Conservation (phyloP, 2,888 invertebrate species). For the Patella ulyssiponensis region DNA sequence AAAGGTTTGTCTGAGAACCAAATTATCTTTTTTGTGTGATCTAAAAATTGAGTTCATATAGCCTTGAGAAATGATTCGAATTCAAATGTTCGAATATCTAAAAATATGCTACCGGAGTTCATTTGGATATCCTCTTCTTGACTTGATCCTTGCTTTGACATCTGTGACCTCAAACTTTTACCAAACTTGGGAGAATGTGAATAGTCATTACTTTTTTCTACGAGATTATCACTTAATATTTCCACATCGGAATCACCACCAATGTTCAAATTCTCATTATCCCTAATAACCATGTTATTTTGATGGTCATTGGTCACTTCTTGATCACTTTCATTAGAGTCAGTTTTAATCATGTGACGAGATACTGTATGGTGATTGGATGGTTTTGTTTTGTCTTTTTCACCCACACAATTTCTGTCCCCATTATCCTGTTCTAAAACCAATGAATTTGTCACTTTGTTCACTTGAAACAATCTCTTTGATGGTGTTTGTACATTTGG, state of each 20-base stretch:
- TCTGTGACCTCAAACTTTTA: background rate
- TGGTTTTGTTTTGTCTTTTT: background rate
- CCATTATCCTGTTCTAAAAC: background rate
- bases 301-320: background rate
- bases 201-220: conserved; percentile 21
- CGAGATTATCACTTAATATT: conserved; percentile 44
- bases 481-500: too few species aligned
- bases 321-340: background rate
- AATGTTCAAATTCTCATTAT: background rate
- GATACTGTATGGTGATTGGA: too few species aligned
- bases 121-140: background rate
- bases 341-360: background rate
- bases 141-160: conserved; percentile 5
- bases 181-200: conserved; percentile 37
- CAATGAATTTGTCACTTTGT: background rate
- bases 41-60: too few species aligned
- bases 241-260: conserved; percentile 43
- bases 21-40: too few species aligned
- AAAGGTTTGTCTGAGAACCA: too few species aligned
- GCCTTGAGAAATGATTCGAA: too few species aligned
- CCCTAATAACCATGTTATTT: background rate
- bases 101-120: too few species aligned
- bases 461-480: background rate
- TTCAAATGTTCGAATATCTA: too few species aligned
- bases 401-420: background rate